Evolutionary conservation across 2,888 invertebrate genomes (phyloP), one percentile per base, ranked within the genome.

Genomic region (Diachrysia chrysitis): DNA sequence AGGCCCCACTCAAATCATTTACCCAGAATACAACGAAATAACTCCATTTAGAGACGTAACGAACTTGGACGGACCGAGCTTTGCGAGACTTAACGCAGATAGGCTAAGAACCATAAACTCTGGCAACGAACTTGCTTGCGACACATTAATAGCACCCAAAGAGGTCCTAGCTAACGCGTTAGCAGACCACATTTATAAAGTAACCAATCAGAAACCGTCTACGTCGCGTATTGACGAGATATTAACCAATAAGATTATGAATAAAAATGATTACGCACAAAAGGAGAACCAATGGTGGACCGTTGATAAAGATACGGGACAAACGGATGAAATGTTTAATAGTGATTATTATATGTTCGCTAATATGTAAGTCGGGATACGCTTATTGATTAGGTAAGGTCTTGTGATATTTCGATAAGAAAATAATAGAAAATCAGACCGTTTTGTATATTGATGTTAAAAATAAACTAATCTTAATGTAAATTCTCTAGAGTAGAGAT

Each of bases 191-290:
- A 95, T 95, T 54, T 95, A 95, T 66, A 95, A 95, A 91, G 95
- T 95, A 61, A 95, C 95, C 78, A 95, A 95, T 91, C 95, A 95
- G 73, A 95, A 95, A 70, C 95, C 95, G 32, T 94, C 94, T 48
- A 92, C 94, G 60, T 93, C 95, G 7, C 88, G 92, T 5, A 92
- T 95, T 23, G 94, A 95, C 63, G 93, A 94, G 72, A 94, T 95
- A 78, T 82, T 95, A 63, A 93, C 95, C 64, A 94, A 94, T 91
- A 95, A 95, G 76, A 92, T 94, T 32, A 85, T 88, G 78, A 87
- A 84, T 69, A 87, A 83, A 29, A 82, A 68, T 37, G 78, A 83
- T 68, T 77, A 69, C 58, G 64, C 72, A 16, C 86, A 91, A 42
- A 93, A 93, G 53, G 93, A 93, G 66, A 93, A 93, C 66, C 92